These are phyloP conservation scores for Orthosia gothica DNA, from an alignment of 2,888 invertebrate genomes.

Conservation along the genomic window DNA sequence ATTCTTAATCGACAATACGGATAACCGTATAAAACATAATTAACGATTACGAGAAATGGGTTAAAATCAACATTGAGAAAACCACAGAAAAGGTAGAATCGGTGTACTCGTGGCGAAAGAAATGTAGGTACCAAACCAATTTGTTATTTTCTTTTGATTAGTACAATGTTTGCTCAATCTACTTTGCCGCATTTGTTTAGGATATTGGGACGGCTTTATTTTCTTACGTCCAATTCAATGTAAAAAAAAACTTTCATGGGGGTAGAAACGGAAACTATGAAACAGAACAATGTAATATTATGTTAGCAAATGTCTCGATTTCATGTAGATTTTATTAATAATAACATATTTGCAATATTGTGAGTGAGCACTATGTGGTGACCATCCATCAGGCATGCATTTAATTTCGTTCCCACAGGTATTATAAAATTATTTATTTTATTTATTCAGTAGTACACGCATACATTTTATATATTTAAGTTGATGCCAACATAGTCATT, in stretches of 20 bases:
- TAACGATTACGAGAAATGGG: background rate
- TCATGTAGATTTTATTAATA: background rate
- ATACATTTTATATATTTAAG: too few species aligned
- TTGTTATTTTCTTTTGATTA: conserved; percentile 48
- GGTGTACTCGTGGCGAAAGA: background rate
- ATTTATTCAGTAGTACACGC: too few species aligned
- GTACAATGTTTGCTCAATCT: conserved; percentile 34
- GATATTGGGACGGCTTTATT: conserved; percentile 40
- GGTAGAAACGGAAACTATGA: background rate
- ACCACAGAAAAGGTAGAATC: background rate
- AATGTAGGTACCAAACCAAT: conserved; percentile 23
- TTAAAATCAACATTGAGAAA: conserved; percentile 7
- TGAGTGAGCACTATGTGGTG: background rate
- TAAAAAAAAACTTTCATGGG: background rate
- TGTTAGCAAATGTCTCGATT: background rate
- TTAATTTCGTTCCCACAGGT: background rate
- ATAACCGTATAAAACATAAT: background rate
- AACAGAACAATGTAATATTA: conserved; percentile 5
- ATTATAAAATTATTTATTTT: background rate
- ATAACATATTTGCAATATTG: background rate
- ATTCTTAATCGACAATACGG: background rate
- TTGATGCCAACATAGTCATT: too few species aligned
- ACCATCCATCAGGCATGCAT: background rate
- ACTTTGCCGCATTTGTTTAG: conserved; percentile 40
- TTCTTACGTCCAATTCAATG: conserved; percentile 17